phyloP scores from a whole-genome alignment of 2,113 vertebrate genomes.

The Garra rufa region DNA sequence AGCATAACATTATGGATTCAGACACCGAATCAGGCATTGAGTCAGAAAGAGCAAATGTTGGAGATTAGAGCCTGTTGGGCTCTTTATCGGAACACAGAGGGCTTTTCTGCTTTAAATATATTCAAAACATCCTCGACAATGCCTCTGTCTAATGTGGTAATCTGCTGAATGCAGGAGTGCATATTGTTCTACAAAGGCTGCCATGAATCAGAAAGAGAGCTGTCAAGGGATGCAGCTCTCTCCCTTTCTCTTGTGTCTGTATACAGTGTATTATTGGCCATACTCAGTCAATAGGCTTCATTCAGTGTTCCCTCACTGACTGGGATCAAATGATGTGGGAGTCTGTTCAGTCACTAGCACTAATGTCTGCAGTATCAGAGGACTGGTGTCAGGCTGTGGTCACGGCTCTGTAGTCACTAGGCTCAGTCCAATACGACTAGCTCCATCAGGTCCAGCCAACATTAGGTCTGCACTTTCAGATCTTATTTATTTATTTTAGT shows the following conservation, averaged over 20 bases:
- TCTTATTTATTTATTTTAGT: not conserved
- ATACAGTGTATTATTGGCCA: not conserved
- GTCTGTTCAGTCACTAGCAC: conserved; percentile 24
- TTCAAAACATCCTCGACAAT: conserved; percentile 26
- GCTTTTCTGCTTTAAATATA: conserved; percentile 40
- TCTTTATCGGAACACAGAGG: conserved; percentile 5
- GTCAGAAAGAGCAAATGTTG: not conserved
- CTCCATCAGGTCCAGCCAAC: not conserved
- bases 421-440: not conserved
- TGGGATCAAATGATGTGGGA: conserved; percentile 35
- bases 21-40: conserved; percentile 4
- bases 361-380: conserved; percentile 18
- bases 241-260: conserved; percentile 16
- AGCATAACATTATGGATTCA: not conserved
- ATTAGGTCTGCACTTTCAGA: not conserved
- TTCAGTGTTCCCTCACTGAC: conserved; percentile 40
- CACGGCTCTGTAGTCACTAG: conserved; percentile 1
- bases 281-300: conserved; percentile 44
- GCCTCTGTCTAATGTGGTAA: conserved; percentile 34
- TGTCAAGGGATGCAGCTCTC: conserved; percentile 16
- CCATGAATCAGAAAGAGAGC: conserved; percentile 43
- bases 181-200: conserved; percentile 21
- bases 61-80: conserved; percentile 25
- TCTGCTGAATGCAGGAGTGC: conserved; percentile 18
- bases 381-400: conserved; percentile 28